Conservation (phyloP, 2,888 invertebrate genomes). For the Hydrotaea cyrtoneurina region DNA sequence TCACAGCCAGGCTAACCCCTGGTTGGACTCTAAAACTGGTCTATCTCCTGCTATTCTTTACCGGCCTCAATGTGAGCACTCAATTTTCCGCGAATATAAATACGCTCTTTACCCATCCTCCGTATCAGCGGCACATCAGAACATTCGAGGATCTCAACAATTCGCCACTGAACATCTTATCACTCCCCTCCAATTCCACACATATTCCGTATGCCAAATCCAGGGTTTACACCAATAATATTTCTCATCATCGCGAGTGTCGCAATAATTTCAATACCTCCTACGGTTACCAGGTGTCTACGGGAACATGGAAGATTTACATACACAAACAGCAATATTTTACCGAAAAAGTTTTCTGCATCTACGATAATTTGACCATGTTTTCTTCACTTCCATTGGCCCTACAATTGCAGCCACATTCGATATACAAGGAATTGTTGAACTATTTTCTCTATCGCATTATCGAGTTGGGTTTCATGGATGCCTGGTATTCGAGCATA, state of each 20-base stretch:
- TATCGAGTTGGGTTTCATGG: conserved; percentile 49
- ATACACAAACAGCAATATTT: conserved; percentile 13
- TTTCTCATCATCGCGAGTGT: background rate
- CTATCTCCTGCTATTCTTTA: conserved; percentile 52
- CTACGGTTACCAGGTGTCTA: conserved; percentile 30
- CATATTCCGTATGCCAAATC: too few species aligned
- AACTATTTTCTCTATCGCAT: conserved; percentile 45
- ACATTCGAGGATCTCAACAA: background rate
- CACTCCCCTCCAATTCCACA: too few species aligned
- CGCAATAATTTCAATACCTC: conserved; percentile 51
- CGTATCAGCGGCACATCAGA: background rate
- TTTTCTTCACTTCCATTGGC: background rate
- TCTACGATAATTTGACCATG: background rate
- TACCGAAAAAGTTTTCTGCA: conserved; percentile 33
- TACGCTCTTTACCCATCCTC: conserved; percentile 59
- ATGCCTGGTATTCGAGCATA: conserved; percentile 50
- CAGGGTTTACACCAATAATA: background rate
- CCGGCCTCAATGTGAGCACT: conserved; percentile 55
- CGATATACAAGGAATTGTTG: conserved; percentile 27
- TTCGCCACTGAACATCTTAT: background rate
- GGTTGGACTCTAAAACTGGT: too few species aligned
- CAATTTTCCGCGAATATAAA: conserved; percentile 51
- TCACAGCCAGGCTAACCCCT: background rate
- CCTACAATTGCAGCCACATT: conserved; percentile 40
- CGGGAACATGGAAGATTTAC: conserved; percentile 34